Evolutionary conservation across 2,113 vertebrate genomes (phyloP).

Genomic region (Marmota flaviventris): DNA sequence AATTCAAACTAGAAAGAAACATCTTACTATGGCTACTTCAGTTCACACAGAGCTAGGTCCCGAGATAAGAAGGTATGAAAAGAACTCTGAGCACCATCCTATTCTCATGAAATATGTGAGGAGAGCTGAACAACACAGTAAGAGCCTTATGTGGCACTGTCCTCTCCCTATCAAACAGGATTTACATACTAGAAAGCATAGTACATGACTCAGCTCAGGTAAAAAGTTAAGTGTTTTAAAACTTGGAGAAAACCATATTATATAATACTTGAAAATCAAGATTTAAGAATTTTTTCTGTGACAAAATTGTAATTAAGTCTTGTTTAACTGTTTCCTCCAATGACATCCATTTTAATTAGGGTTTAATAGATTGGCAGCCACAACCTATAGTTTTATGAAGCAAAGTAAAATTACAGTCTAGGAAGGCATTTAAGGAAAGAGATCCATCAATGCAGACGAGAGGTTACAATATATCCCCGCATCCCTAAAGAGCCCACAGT

Average conservation of each 20-base stretch:
- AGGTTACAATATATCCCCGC: conserved; percentile 54
- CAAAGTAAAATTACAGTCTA: conserved; percentile 80
- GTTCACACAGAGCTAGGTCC: conserved; percentile 2
- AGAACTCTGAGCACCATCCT: not conserved
- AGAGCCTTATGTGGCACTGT: not conserved
- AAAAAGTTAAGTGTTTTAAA: conserved; percentile 35
- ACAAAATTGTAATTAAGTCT: conserved; percentile 81
- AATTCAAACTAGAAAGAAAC: conserved; percentile 8
- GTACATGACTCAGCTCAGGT: not conserved
- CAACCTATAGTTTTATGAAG: conserved; percentile 78
- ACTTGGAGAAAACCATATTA: not conserved
- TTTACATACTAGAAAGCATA: not conserved
- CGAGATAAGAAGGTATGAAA: not conserved
- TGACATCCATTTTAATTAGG: conserved; percentile 77
- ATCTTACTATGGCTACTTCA: conserved; percentile 16
- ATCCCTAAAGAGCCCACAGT: conserved; percentile 61
- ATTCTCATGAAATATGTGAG: not conserved
- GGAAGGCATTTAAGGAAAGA: conserved; percentile 77
- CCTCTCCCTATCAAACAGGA: not conserved
- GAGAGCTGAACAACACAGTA: not conserved
- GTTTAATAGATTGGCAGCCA: conserved; percentile 75
- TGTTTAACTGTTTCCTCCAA: conserved; percentile 78
- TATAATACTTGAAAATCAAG: conserved; percentile 63
- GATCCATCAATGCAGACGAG: conserved; percentile 76
- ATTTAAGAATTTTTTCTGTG: conserved; percentile 46